phyloP scores from a whole-genome alignment of 2,888 invertebrate genomes.

The Ochlodes sylvanus region DNA sequence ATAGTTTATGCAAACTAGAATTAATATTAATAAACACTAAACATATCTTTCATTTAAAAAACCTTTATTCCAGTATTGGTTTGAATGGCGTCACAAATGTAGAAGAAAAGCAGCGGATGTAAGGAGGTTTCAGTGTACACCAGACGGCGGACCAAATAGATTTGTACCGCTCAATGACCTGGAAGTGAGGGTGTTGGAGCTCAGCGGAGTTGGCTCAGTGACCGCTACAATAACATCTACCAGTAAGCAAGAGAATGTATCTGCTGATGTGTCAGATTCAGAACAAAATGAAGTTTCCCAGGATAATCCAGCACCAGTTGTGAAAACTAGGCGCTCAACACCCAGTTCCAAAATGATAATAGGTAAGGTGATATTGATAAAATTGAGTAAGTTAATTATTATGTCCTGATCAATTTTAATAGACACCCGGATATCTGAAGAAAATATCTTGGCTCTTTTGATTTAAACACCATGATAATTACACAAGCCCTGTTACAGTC shows the following conservation, averaged over 20 bases:
- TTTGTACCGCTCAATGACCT: conserved; percentile 69
- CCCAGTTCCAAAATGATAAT: conserved; percentile 36
- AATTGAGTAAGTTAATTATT: no score
- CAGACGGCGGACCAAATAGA: conserved; percentile 57
- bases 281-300: conserved; percentile 58
- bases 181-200: conserved; percentile 69
- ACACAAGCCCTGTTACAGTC: no score
- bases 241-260: conserved; percentile 58
- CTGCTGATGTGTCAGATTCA: conserved; percentile 65
- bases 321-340: conserved; percentile 41
- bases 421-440: no score
- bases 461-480: no score
- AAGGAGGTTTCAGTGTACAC: conserved; percentile 55
- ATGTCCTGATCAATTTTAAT: no score
- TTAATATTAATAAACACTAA: no score
- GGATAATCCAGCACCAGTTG: conserved; percentile 43
- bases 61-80: conserved; percentile 67
- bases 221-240: conserved; percentile 50
- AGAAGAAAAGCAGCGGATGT: conserved; percentile 71
- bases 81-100: conserved; percentile 76
- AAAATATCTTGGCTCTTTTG: no score
- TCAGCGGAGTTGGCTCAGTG: conserved; percentile 61
- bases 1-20: no score
- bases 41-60: no score
- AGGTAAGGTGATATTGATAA: conserved; percentile 39